Conservation (phyloP, 2,888 invertebrate species). For the Chrysopilus asiliformis region DNA sequence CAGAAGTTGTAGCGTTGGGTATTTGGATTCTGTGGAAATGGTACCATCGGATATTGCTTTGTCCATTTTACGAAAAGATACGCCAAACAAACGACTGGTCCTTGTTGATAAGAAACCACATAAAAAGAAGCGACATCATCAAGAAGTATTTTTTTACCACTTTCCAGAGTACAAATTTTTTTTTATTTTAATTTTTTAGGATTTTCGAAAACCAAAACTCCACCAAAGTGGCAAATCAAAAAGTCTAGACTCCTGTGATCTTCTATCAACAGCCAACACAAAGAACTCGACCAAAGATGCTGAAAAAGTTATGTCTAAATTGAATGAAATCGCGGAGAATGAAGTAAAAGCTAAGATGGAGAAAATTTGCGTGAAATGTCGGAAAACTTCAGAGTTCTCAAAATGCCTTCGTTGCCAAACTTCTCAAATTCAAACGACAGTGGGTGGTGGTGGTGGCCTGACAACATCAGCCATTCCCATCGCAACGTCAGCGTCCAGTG, state of each 20-base stretch:
- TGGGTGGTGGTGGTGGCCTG: not conserved
- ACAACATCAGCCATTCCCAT: too few species aligned
- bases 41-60: conserved; percentile 61
- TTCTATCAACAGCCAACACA: conserved; percentile 38
- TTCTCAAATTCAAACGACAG: not conserved
- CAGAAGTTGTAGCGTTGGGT: conserved; percentile 78
- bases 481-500: too few species aligned
- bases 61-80: conserved; percentile 56
- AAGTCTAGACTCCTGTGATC: conserved; percentile 73
- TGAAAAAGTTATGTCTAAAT: conserved; percentile 25
- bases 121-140: conserved; percentile 30
- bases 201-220: conserved; percentile 29
- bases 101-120: conserved; percentile 55
- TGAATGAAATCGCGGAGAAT: conserved; percentile 30
- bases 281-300: conserved; percentile 21
- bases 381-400: conserved; percentile 23
- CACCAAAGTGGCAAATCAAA: conserved; percentile 44
- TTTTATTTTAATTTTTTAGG: conserved; percentile 14
- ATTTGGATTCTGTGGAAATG: conserved; percentile 68
- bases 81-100: conserved; percentile 57
- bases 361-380: conserved; percentile 25
- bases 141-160: conserved; percentile 16
- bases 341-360: conserved; percentile 21
- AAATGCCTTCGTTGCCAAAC: conserved; percentile 27
- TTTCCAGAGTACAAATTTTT: not conserved